phyloP scores from a whole-genome alignment of 2,797 vertebrate species.

The Galago senegalensis region DNA sequence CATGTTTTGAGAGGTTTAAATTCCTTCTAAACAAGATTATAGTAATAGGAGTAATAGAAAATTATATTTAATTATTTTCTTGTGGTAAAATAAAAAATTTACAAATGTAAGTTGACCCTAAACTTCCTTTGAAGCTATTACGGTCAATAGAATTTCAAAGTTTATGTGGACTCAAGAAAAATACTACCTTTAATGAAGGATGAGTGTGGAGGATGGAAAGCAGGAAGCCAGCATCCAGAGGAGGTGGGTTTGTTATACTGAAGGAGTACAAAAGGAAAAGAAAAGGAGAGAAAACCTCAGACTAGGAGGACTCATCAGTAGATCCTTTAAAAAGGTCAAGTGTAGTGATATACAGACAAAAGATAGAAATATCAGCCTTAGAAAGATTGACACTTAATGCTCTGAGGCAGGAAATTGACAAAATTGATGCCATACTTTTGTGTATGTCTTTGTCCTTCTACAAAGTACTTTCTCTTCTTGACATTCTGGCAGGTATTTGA shows the following conservation, averaged over 20 bases:
- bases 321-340: neutral
- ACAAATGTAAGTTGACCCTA: neutral
- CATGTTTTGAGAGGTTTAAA: neutral
- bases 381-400: neutral
- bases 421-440: neutral
- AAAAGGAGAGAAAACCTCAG: neutral
- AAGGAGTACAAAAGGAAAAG: neutral
- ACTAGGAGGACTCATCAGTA: neutral
- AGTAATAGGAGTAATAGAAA: neutral
- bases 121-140: conserved; percentile 23
- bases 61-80: conserved; percentile 6
- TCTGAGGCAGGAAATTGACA: neutral
- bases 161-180: neutral
- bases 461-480: neutral
- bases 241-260: neutral
- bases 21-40: neutral
- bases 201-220: neutral
- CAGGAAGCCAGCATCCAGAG: neutral
- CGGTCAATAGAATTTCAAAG: neutral
- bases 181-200: neutral
- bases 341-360: neutral
- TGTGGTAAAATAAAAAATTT: neutral
- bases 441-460: neutral
- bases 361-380: neutral
- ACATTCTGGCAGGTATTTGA: neutral